Conservation (phyloP, 2,797 vertebrate genomes). For the Syngnathus rostellatus region DNA sequence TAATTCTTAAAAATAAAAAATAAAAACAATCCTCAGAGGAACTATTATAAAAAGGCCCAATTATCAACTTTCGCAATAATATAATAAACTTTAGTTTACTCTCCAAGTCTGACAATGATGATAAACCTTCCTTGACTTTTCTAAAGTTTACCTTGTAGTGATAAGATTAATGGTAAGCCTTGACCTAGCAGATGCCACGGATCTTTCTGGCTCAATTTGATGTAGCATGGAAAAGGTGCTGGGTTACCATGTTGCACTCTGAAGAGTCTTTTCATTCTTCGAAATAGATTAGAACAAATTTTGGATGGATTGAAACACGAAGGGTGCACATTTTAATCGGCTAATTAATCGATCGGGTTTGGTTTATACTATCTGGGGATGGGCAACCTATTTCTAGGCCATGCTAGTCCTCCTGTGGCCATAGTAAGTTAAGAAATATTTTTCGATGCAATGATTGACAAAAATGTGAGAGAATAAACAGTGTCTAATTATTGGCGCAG, state of each 20-base stretch:
- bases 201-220: conserved; percentile 53
- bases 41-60: no score
- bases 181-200: conserved; percentile 41
- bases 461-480: no score
- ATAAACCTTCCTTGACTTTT: conserved; percentile 1
- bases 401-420: no score
- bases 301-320: background rate
- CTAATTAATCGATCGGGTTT: background rate
- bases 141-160: conserved; percentile 32
- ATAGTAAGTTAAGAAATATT: no score
- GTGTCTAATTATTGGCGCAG: no score
- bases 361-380: background rate
- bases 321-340: background rate
- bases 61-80: no score
- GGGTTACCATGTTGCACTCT: background rate
- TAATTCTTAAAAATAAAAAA: background rate
- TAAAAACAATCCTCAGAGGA: background rate
- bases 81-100: no score
- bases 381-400: no score
- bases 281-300: background rate
- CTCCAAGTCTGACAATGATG: background rate
- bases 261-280: background rate
- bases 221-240: conserved; percentile 39
- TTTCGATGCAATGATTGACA: no score
- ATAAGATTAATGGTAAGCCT: conserved; percentile 63